Evolutionary conservation across 2,797 vertebrate genomes (phyloP), one percentile per base, ranked within the genome.

Genomic region (Danio albolineatus): DNA sequence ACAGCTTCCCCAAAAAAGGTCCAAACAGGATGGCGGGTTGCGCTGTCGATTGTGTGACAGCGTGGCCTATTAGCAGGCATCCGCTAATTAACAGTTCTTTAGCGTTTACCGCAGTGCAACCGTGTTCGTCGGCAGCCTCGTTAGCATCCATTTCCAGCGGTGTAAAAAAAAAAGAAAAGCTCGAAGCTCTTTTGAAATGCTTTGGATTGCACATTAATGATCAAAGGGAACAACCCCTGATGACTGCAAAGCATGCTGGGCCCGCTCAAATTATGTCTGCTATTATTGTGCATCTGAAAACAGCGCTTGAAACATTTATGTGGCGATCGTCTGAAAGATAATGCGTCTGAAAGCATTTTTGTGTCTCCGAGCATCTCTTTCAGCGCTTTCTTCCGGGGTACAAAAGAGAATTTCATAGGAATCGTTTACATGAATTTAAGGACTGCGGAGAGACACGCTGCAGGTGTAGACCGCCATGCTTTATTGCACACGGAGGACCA

Each of bases 11-110:
- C 51, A 76, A 65, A 59, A 28, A 60, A 54, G 39, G 61, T 56
- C 48, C 21, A 60, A 71, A 59, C 54, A 57, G 70, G 77, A 70
- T 36, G 36, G 61, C 38, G 53, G 14, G 28, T 64, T 64, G 59
- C 41, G 4, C 62, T 6, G 54, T 64, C 76, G 60, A 80, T 80
- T 80, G 64, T 13, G 61, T 64, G 78, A 81, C 79, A 80, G 84
- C 78, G 10, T 53, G 51, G 59, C 65, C 72, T 85, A 83, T 85
- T 85, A 83, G 82, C 79, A 82, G 53, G 64, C 78, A 70, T 59
- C 59, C 51, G 41, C 80, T 87, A 87, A 87, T 87, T 76, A 85
- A 86, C 61, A 48, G 78, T 64, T 78, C 74, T 71, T 78, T 54
- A 77, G 66, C 71, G 72, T 85, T 84, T 83, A 87, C 67, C 19